Evolutionary conservation across 2,888 invertebrate genomes (phyloP).

Genomic region (Clanis bilineata): DNA sequence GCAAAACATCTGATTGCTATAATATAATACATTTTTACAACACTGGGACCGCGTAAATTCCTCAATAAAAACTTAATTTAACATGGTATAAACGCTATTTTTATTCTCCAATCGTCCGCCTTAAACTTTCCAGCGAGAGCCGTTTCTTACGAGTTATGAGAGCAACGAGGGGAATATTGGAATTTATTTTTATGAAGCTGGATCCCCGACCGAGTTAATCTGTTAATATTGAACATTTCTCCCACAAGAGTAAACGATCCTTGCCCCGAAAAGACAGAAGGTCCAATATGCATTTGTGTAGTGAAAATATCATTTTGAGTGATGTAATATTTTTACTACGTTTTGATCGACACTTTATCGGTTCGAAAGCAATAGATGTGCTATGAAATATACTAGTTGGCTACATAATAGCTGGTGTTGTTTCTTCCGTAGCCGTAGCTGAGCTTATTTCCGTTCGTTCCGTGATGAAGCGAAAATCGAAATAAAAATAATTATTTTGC

Average conservation of each 20-base stretch:
- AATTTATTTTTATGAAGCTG: slow-evolving; percentile 73
- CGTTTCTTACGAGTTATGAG: slow-evolving; percentile 72
- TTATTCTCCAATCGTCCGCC: slow-evolving; percentile 72
- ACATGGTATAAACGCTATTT: slow-evolving; percentile 74
- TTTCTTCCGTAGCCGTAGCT: no score
- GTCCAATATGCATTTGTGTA: not conserved
- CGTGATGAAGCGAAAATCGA: no score
- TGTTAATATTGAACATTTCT: slow-evolving; percentile 75
- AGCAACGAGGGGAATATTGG: slow-evolving; percentile 71
- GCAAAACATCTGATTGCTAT: slow-evolving; percentile 8
- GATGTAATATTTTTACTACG: not conserved
- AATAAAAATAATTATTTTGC: no score
- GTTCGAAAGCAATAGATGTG: not conserved
- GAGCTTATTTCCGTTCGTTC: no score
- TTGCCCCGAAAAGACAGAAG: slow-evolving; percentile 18
- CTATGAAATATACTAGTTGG: not conserved
- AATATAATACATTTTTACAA: slow-evolving; percentile 17
- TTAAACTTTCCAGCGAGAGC: slow-evolving; percentile 71
- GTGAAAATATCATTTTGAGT: not conserved
- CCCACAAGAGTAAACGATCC: slow-evolving; percentile 58
- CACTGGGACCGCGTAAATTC: slow-evolving; percentile 56
- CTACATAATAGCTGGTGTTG: no score
- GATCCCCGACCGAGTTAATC: slow-evolving; percentile 69
- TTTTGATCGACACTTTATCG: not conserved
- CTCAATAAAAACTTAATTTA: slow-evolving; percentile 73